phyloP scores from a whole-genome alignment of 2,888 invertebrate species.

The Hyposoter dolosus region DNA sequence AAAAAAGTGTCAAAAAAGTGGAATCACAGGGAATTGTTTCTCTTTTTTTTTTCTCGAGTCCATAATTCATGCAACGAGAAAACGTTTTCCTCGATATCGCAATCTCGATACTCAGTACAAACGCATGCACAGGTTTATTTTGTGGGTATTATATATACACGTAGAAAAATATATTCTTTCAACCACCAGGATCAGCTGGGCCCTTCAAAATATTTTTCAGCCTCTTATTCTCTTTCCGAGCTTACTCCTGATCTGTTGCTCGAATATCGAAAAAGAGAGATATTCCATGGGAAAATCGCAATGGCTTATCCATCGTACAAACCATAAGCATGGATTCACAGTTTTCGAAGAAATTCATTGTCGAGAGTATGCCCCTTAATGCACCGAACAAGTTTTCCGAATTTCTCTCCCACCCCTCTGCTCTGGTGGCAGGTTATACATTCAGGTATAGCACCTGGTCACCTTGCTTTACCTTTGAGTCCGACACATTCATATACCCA shows the following conservation, averaged over 20 bases:
- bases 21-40: background rate
- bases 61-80: background rate
- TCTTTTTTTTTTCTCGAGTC: background rate
- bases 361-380: constrained; percentile 11
- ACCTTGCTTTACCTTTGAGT: constrained; percentile 44
- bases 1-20: constrained; percentile 3
- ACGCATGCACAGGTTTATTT: background rate
- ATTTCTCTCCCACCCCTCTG: constrained; percentile 28
- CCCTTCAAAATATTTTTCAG: background rate
- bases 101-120: constrained; percentile 25
- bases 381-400: constrained; percentile 26
- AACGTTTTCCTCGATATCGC: constrained; percentile 26
- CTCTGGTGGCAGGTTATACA: constrained; percentile 45
- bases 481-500: constrained; percentile 48
- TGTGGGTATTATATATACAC: background rate
- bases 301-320: constrained; percentile 36
- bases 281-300: constrained; percentile 16
- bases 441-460: constrained; percentile 63
- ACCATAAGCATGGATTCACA: constrained; percentile 26
- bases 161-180: constrained; percentile 13
- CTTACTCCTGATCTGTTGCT: constrained; percentile 1
- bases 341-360: constrained; percentile 41
- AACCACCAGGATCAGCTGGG: constrained; percentile 13
- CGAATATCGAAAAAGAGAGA: constrained; percentile 15
- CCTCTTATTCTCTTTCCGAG: background rate